Evolutionary conservation across 2,113 vertebrate genomes (phyloP).

Genomic region (Puma concolor): DNA sequence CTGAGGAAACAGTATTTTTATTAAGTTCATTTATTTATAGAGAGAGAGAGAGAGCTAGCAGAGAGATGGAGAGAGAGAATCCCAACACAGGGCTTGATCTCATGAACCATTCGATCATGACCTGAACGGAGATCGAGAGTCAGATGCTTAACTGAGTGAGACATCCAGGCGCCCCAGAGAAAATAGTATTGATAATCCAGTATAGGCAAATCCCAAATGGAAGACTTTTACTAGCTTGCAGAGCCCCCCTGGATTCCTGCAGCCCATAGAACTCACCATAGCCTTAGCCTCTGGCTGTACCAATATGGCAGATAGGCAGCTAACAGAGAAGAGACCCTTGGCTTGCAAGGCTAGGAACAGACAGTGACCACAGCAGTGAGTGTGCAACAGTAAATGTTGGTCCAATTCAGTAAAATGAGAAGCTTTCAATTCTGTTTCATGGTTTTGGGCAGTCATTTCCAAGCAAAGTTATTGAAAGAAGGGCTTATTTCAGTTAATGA

Average conservation of each 20-base stretch:
- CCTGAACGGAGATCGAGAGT: no score
- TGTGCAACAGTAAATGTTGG: background rate
- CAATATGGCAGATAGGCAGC: background rate
- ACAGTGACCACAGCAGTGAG: constrained; percentile 25
- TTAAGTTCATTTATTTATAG: no score
- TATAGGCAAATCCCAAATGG: background rate
- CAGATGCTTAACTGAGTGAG: no score
- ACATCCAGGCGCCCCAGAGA: background rate
- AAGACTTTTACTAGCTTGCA: background rate
- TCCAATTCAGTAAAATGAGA: constrained; percentile 57
- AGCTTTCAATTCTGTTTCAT: constrained; percentile 17
- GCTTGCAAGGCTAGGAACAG: background rate
- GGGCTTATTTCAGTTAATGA: constrained; percentile 13
- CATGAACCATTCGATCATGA: no score
- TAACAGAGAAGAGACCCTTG: background rate
- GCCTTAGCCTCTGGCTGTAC: background rate
- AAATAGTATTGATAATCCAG: background rate
- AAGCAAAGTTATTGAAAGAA: constrained; percentile 69
- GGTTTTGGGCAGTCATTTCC: constrained; percentile 65
- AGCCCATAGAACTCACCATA: background rate
- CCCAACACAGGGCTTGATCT: no score
- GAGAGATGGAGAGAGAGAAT: no score
- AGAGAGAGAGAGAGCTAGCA: no score
- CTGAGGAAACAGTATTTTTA: background rate
- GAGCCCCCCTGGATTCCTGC: background rate